Conservation (phyloP, 2,797 vertebrate genomes). For the Morus bassanus region DNA sequence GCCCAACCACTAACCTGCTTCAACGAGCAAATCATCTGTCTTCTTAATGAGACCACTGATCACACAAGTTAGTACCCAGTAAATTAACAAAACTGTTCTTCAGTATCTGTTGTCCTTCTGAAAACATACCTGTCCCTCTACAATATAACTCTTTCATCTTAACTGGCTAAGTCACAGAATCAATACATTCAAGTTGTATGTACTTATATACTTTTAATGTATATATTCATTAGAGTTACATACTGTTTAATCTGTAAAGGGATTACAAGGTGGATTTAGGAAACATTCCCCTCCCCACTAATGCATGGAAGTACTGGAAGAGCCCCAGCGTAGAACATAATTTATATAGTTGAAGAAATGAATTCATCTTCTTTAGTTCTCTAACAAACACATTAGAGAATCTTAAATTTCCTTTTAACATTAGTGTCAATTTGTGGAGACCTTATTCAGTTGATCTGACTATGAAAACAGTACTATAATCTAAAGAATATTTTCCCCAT, state of each 20-base stretch:
- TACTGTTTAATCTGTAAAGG: neutral
- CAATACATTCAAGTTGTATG: neutral
- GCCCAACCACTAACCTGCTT: neutral
- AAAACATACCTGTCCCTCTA: neutral
- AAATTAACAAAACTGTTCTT: constrained; percentile 18
- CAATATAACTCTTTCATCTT: neutral
- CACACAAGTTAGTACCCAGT: neutral
- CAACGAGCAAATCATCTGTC: constrained; percentile 37
- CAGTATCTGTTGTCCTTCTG: neutral
- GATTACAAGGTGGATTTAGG: neutral
- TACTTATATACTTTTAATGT: neutral
- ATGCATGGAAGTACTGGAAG: neutral
- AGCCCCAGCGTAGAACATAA: neutral
- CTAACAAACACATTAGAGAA: neutral
- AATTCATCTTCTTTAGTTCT: neutral
- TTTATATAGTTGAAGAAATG: neutral
- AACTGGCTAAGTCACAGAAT: neutral
- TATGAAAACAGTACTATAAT: neutral
- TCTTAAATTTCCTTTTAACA: neutral
- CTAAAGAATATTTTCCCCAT: neutral
- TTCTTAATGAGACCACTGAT: constrained; percentile 22
- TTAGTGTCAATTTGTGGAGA: neutral
- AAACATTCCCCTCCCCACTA: neutral
- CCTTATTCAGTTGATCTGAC: neutral
- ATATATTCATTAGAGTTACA: too few species aligned